phyloP scores from a whole-genome alignment of 2,113 vertebrate genomes.

The Sakesphorus luctuosus region DNA sequence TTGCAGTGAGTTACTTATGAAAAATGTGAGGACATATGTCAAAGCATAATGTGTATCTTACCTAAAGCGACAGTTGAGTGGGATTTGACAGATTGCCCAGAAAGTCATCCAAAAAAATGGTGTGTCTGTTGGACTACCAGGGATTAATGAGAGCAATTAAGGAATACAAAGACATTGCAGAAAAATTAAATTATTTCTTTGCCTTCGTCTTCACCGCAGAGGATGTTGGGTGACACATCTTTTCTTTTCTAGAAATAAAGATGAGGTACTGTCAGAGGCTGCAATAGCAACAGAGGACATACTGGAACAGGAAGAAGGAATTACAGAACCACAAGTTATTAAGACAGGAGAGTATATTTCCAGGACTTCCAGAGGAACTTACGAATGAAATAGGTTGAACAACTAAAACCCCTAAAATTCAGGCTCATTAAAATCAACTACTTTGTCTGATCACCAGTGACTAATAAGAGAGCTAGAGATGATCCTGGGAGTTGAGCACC shows the following conservation, averaged over 20 bases:
- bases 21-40: slow-evolving; percentile 35
- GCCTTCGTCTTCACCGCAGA: slow-evolving; percentile 3
- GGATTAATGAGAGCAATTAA: slow-evolving; percentile 65
- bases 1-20: slow-evolving; percentile 1
- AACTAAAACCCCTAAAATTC: slow-evolving; percentile 50
- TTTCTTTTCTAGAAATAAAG: slow-evolving; percentile 45
- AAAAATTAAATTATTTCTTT: slow-evolving; percentile 44
- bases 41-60: slow-evolving; percentile 18
- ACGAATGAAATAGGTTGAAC: slow-evolving; percentile 25
- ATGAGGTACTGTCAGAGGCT: slow-evolving; percentile 27
- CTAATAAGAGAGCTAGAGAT: slow-evolving; percentile 51
- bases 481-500: slow-evolving; percentile 59
- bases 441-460: slow-evolving; percentile 33
- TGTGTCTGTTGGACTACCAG: slow-evolving; percentile 6
- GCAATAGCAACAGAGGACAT: neutral
- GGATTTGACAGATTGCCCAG: slow-evolving; percentile 51
- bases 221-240: neutral
- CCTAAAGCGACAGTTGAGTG: neutral
- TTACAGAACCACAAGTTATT: slow-evolving; percentile 26
- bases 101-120: neutral
- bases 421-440: slow-evolving; percentile 52
- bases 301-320: slow-evolving; percentile 26
- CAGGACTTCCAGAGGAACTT: slow-evolving; percentile 39
- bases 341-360: neutral
- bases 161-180: slow-evolving; percentile 13